phyloP scores from a whole-genome alignment of 2,797 vertebrate genomes.

The Onychomys torridus region DNA sequence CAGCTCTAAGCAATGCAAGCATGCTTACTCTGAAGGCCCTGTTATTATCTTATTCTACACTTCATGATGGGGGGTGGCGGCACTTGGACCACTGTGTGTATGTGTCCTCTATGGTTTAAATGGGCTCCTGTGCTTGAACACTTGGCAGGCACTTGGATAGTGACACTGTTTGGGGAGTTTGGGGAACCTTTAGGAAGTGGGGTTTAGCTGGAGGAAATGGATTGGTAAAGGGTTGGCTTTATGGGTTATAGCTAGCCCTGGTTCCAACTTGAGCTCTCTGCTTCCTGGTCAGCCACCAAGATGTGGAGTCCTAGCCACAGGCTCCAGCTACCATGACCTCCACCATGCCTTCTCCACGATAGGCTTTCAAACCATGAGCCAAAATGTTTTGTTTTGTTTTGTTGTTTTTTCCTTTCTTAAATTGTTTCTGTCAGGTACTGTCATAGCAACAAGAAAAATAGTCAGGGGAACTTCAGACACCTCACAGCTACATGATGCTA shows the following conservation, averaged over 20 bases:
- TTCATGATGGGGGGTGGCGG: no score
- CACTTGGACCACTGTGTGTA: not conserved
- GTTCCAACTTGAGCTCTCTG: not conserved
- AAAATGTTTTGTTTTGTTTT: not conserved
- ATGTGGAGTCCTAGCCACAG: not conserved
- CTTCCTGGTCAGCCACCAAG: not conserved
- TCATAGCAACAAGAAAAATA: not conserved
- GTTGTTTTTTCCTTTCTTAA: not conserved
- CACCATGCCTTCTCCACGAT: not conserved
- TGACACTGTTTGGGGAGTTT: not conserved
- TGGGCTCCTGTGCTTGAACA: not conserved
- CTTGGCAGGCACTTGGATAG: no score
- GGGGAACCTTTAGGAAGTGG: not conserved
- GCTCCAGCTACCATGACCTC: not conserved
- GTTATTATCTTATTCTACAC: rapidly evolving
- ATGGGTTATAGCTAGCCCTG: not conserved
- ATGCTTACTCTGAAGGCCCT: not conserved
- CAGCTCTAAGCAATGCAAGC: not conserved
- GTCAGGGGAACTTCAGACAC: not conserved
- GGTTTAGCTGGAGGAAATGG: not conserved
- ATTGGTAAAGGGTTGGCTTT: not conserved
- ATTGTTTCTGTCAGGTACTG: not conserved
- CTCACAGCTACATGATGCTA: not conserved
- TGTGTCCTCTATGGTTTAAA: not conserved
- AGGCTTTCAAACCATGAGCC: not conserved